Evolutionary conservation across 1,140 invertebrate genomes (phyloP).

Genomic region (Periplaneta americana): DNA sequence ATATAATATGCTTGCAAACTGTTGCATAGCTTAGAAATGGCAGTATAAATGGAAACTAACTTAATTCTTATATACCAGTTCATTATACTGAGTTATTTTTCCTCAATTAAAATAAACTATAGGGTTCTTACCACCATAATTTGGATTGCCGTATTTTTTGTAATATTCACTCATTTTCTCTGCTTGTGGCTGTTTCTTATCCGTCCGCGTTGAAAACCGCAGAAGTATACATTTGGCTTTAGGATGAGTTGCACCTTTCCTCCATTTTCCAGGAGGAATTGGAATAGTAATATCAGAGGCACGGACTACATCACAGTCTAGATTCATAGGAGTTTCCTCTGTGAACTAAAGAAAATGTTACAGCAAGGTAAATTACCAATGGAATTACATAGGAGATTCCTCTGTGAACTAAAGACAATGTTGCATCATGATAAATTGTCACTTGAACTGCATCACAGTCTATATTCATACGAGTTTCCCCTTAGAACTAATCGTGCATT

Average conservation of each 20-base stretch:
- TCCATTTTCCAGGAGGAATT: slow-evolving; percentile 67
- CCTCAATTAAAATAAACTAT: too few relatives aligned
- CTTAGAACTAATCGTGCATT: too few relatives aligned
- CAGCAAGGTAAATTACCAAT: too few relatives aligned
- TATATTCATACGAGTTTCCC: background rate
- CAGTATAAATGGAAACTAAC: too few relatives aligned
- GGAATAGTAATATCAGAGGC: slow-evolving; percentile 45
- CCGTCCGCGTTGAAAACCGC: slow-evolving; percentile 61
- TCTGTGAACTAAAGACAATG: background rate
- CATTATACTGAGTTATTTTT: too few relatives aligned
- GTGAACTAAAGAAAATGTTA: background rate
- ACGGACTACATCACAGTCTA: slow-evolving; percentile 31
- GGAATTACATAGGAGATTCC: background rate
- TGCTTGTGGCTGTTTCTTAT: slow-evolving; percentile 53
- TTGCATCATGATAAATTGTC: too few relatives aligned
- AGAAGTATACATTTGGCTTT: slow-evolving; percentile 65
- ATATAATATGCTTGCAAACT: too few relatives aligned
- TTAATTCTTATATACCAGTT: too few relatives aligned
- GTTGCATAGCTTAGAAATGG: too few relatives aligned
- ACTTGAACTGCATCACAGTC: too few relatives aligned
- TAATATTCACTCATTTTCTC: slow-evolving; percentile 59
- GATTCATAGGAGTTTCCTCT: background rate
- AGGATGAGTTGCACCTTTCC: slow-evolving; percentile 54
- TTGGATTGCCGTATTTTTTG: slow-evolving; percentile 56
- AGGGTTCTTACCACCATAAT: slow-evolving; percentile 51